Conservation (phyloP, 2,888 invertebrate genomes). For the Silvanus unidentatus region DNA sequence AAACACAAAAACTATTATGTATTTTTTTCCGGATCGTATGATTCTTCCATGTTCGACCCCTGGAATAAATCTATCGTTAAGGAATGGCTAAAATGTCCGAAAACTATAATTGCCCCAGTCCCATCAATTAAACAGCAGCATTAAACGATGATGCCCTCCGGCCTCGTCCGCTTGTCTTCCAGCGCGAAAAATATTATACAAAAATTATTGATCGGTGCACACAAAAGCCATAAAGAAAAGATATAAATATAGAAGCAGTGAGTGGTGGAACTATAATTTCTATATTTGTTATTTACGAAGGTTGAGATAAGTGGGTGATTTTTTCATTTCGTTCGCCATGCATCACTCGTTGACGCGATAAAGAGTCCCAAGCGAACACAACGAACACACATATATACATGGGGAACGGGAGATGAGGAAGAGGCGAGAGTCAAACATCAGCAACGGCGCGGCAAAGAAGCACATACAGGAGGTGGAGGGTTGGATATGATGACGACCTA, state of each 20-base stretch:
- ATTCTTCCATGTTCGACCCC: no score
- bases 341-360: slow-evolving; percentile 31
- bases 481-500: slow-evolving; percentile 16
- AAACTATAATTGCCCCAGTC: no score
- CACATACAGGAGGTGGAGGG: slow-evolving; percentile 10
- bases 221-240: background rate
- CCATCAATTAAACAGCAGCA: no score
- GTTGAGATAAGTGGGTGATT: slow-evolving; percentile 32
- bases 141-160: no score
- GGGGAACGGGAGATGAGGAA: slow-evolving; percentile 18
- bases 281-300: slow-evolving; percentile 35
- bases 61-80: no score
- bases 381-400: slow-evolving; percentile 9
- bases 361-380: slow-evolving; percentile 24
- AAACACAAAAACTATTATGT: no score
- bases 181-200: no score
- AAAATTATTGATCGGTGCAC: no score
- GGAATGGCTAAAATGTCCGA: no score
- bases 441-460: slow-evolving; percentile 6
- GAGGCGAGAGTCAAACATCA: slow-evolving; percentile 11
- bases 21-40: no score
- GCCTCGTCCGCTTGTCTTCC: no score
- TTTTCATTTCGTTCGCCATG: slow-evolving; percentile 30
- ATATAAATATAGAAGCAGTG: slow-evolving; percentile 1
- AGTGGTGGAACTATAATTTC: slow-evolving; percentile 24